phyloP scores from a whole-genome alignment of 2,113 vertebrate genomes.

The Elachura formosa region DNA sequence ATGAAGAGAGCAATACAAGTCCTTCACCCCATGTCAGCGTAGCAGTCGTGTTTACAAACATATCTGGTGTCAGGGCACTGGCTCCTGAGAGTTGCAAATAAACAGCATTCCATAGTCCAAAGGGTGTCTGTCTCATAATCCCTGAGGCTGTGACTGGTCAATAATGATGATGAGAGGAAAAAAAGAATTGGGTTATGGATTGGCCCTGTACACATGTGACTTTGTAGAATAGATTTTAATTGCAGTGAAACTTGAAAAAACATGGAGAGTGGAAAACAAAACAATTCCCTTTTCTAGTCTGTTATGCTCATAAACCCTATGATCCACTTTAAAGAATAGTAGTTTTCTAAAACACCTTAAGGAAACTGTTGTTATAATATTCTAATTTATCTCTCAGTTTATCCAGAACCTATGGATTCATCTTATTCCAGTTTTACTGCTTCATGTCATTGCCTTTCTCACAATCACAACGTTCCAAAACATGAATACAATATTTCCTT shows the following conservation, averaged over 20 bases:
- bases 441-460: not conserved
- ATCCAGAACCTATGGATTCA: not conserved
- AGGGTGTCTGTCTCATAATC: slow-evolving; percentile 38
- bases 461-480: not conserved
- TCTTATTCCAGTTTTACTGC: not conserved
- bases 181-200: slow-evolving; percentile 28
- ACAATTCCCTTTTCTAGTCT: not conserved
- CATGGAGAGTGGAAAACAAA: not conserved
- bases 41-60: slow-evolving; percentile 17
- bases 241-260: not conserved
- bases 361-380: not conserved
- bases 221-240: slow-evolving; percentile 18
- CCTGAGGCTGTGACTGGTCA: slow-evolving; percentile 38
- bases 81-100: slow-evolving; percentile 3
- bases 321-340: not conserved
- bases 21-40: not conserved
- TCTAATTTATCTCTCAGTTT: not conserved
- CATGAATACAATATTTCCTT: not conserved
- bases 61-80: slow-evolving; percentile 30
- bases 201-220: not conserved
- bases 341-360: not conserved
- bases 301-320: not conserved
- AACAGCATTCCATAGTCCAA: slow-evolving; percentile 25
- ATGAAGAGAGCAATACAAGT: slow-evolving; percentile 16
- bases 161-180: not conserved